Conservation (phyloP, 2,113 vertebrate species). For the Leptosomus discolor region DNA sequence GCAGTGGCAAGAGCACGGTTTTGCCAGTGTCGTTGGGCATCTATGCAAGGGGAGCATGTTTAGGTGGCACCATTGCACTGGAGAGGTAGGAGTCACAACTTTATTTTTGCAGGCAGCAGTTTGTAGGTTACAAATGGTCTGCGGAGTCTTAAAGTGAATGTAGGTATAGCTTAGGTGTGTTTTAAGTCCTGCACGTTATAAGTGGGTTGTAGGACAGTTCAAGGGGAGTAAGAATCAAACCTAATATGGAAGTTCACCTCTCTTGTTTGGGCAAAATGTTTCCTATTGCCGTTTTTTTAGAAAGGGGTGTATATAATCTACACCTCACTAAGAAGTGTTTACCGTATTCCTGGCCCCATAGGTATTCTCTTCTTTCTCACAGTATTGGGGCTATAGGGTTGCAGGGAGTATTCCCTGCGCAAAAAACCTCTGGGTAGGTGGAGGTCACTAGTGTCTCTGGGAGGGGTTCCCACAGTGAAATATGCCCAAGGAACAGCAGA, state of each 20-base stretch:
- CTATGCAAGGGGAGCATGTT: accelerated
- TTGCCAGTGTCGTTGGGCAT: accelerated
- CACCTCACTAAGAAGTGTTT: neutral
- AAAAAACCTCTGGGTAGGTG: neutral
- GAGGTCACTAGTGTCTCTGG: neutral
- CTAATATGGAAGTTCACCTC: neutral
- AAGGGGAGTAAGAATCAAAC: neutral
- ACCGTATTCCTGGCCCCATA: neutral
- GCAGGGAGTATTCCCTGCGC: neutral
- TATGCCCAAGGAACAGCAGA: neutral
- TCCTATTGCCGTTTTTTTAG: neutral
- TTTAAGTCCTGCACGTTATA: neutral
- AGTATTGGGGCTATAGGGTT: neutral
- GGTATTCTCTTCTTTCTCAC: neutral
- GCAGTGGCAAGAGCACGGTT: neutral
- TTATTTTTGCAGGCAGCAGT: neutral
- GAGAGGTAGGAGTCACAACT: neutral
- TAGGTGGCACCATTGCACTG: accelerated
- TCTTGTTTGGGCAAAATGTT: neutral
- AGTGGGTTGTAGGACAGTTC: neutral
- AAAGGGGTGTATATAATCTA: neutral
- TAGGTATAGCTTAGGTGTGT: neutral
- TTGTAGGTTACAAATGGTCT: neutral
- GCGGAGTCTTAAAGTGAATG: neutral
- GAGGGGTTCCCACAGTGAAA: neutral